phyloP scores from a whole-genome alignment of 2,113 vertebrate species.

The Nyctibius bracteatus region DNA sequence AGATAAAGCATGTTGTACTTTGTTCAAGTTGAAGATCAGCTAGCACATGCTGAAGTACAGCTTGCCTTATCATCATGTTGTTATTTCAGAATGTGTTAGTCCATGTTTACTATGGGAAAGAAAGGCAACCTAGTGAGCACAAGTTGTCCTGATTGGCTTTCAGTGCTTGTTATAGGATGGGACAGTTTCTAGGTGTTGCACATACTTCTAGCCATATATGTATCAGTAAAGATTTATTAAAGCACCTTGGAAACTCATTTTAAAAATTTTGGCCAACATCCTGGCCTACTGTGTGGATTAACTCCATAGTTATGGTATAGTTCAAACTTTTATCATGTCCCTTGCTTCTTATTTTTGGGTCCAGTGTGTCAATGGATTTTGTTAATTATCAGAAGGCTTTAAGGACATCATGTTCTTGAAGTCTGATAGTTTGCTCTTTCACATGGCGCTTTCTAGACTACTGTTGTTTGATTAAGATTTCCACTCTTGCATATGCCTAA shows the following conservation, averaged over 20 bases:
- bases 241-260: not conserved
- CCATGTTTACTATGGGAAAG: not conserved
- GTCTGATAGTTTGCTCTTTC: not conserved
- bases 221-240: not conserved
- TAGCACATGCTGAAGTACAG: not conserved
- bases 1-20: not conserved
- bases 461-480: not conserved
- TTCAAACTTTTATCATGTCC: not conserved
- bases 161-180: not conserved
- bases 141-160: not conserved
- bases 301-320: not conserved
- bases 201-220: not conserved
- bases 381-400: not conserved
- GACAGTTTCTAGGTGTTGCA: not conserved
- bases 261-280: not conserved
- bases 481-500: not conserved
- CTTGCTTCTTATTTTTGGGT: not conserved
- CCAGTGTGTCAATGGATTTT: not conserved
- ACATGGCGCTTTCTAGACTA: fast-evolving
- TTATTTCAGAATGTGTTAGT: not conserved
- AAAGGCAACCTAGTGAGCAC: not conserved
- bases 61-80: not conserved
- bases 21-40: not conserved
- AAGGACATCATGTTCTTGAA: not conserved
- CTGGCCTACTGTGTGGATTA: not conserved